Percentiles rank a stretch among this genome's conserved stretches.
Evolutionary conservation across 2,797 vertebrate genomes (phyloP).

Genomic region (Enteromius trimaculatus): DNA sequence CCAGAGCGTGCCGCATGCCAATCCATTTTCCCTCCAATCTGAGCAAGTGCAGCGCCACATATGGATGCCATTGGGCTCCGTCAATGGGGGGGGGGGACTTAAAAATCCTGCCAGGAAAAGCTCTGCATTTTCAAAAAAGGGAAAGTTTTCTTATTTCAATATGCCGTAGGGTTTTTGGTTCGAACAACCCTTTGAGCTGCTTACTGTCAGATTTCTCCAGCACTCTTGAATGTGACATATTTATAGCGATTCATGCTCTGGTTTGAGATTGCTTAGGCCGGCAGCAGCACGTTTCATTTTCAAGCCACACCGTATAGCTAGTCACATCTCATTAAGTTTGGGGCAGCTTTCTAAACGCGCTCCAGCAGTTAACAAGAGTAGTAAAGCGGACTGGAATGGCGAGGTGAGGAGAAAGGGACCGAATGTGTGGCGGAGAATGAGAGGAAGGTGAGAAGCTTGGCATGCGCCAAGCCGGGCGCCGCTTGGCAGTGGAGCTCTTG

Average conservation of each 20-base stretch:
- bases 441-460: slow-evolving; percentile 62
- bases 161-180: slow-evolving; percentile 33
- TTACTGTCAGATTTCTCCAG: slow-evolving; percentile 45
- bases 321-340: slow-evolving; percentile 76
- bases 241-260: slow-evolving; percentile 70
- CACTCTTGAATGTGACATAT: slow-evolving; percentile 73
- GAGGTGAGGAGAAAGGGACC: slow-evolving; percentile 56
- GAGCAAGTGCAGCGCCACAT: slow-evolving; percentile 69
- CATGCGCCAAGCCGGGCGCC: slow-evolving; percentile 42
- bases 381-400: slow-evolving; percentile 56
- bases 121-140: slow-evolving; percentile 51
- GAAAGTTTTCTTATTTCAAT: slow-evolving; percentile 37
- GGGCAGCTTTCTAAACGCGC: slow-evolving; percentile 64
- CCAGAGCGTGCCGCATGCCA: slow-evolving; percentile 72
- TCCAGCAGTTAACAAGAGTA: slow-evolving; percentile 67
- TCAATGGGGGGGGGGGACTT: slow-evolving; percentile 58
- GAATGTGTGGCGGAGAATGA: slow-evolving; percentile 53
- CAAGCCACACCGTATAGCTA: slow-evolving; percentile 62
- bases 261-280: slow-evolving; percentile 67
- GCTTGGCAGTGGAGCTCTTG: slow-evolving; percentile 63
- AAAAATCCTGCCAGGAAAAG: slow-evolving; percentile 54
- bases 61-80: slow-evolving; percentile 67
- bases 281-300: slow-evolving; percentile 62
- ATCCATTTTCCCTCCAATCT: slow-evolving; percentile 59
- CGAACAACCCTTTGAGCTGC: slow-evolving; percentile 35